A percentile compares a stretch with the other conserved stretches of the same genome.
phyloP scores from a whole-genome alignment of 35 echinoderm and acorn worm species.

The Lytechinus variegatus region DNA sequence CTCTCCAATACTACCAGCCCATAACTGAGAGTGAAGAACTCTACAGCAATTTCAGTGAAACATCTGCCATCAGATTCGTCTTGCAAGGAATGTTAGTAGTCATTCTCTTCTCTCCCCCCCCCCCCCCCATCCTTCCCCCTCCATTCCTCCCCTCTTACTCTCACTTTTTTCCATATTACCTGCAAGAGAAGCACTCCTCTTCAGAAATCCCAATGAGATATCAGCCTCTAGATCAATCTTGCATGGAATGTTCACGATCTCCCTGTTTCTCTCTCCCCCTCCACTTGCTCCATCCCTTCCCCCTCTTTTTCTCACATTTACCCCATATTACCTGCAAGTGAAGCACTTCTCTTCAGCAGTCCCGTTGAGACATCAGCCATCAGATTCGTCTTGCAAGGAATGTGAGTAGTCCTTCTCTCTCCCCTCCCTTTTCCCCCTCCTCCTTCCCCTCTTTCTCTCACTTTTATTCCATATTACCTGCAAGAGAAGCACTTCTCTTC shows the following conservation, averaged over 20 bases:
- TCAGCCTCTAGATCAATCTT: conserved; percentile 79
- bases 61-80: too few species aligned
- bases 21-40: too few species aligned
- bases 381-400: conserved; percentile 71
- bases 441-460: background rate
- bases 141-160: background rate
- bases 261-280: conserved; percentile 40
- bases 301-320: background rate
- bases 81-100: too few species aligned
- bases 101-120: too few species aligned
- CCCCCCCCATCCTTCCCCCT: background rate
- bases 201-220: conserved; percentile 72
- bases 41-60: too few species aligned
- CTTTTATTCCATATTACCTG: background rate
- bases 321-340: too few species aligned
- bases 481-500: too few species aligned
- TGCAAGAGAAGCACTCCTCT: background rate
- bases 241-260: conserved; percentile 62
- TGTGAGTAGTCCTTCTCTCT: conserved; percentile 69
- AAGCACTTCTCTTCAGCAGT: conserved; percentile 46
- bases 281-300: background rate
- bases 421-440: background rate
- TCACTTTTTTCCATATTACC: background rate
- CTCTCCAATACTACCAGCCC: background rate
- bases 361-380: conserved; percentile 76